Percentiles rank a stretch among this genome's conserved stretches.
Conservation (phyloP, 2,113 vertebrate species). For the Nyctibius bracteatus region DNA sequence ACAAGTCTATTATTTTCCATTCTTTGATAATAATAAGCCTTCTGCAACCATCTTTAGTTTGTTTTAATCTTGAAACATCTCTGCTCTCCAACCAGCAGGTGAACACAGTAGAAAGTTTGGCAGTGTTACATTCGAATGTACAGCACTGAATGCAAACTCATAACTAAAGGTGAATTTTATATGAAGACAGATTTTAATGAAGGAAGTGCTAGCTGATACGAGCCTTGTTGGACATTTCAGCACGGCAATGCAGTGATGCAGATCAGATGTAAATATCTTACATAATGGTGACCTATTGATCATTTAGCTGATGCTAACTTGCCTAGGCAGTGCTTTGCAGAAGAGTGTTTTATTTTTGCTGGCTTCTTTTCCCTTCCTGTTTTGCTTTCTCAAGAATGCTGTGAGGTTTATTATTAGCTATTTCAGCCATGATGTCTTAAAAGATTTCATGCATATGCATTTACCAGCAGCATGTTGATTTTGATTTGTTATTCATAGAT, state of each 20-base stretch:
- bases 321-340: not conserved
- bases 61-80: slow-evolving; percentile 37
- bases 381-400: slow-evolving; percentile 8
- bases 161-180: slow-evolving; percentile 38
- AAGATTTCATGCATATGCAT: slow-evolving; percentile 49
- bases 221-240: slow-evolving; percentile 26
- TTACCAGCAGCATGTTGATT: slow-evolving; percentile 23
- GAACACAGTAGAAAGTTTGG: slow-evolving; percentile 4
- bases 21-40: slow-evolving; percentile 21
- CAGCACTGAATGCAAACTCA: not conserved
- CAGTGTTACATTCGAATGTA: not conserved
- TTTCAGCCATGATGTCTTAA: slow-evolving; percentile 27
- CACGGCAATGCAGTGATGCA: slow-evolving; percentile 22
- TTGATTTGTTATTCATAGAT: slow-evolving; percentile 54
- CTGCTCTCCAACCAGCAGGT: slow-evolving; percentile 21
- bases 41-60: slow-evolving; percentile 8
- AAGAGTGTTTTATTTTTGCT: slow-evolving; percentile 20
- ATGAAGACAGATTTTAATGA: slow-evolving; percentile 41
- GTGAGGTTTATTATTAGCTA: slow-evolving; percentile 34
- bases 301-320: not conserved
- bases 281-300: slow-evolving; percentile 17
- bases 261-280: slow-evolving; percentile 41
- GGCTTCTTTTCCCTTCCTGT: not conserved
- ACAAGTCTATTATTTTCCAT: slow-evolving; percentile 30
- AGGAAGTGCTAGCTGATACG: not conserved